Conservation (phyloP, 2,113 vertebrate species). For the Neolamprologus hecqui region DNA sequence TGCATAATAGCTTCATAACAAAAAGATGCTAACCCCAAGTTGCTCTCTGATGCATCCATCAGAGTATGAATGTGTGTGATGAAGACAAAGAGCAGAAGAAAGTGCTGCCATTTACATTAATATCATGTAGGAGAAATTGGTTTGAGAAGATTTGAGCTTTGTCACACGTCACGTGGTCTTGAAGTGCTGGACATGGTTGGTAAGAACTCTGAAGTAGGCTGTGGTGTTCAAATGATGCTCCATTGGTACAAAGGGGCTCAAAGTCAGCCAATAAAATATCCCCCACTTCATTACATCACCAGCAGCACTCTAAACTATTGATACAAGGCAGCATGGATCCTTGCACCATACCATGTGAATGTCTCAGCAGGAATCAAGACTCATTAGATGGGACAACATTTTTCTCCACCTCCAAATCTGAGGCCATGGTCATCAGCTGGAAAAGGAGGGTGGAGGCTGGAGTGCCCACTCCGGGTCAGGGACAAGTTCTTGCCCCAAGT, state of each 20-base stretch:
- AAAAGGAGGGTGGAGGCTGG: rapidly evolving
- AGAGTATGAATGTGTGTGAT: neutral
- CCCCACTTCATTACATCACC: neutral
- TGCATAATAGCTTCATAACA: rapidly evolving
- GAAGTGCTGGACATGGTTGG: neutral
- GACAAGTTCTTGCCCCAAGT: neutral
- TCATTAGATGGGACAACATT: neutral
- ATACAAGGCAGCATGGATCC: neutral
- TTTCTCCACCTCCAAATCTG: neutral
- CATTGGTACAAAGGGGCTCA: rapidly evolving
- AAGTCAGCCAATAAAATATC: neutral
- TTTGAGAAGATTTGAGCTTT: neutral
- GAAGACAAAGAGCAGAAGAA: neutral
- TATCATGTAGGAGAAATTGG: neutral
- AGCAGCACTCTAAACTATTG: neutral
- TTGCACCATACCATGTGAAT: neutral
- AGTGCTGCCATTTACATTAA: neutral
- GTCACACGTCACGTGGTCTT: rapidly evolving
- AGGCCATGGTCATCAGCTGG: neutral
- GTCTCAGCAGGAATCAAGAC: neutral
- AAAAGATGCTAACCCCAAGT: neutral
- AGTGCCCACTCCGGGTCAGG: rapidly evolving
- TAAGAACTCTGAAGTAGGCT: neutral
- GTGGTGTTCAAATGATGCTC: neutral
- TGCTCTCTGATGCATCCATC: neutral